Evolutionary conservation across 1,140 invertebrate species (phyloP).

Genomic region (Papilio polyxenes): DNA sequence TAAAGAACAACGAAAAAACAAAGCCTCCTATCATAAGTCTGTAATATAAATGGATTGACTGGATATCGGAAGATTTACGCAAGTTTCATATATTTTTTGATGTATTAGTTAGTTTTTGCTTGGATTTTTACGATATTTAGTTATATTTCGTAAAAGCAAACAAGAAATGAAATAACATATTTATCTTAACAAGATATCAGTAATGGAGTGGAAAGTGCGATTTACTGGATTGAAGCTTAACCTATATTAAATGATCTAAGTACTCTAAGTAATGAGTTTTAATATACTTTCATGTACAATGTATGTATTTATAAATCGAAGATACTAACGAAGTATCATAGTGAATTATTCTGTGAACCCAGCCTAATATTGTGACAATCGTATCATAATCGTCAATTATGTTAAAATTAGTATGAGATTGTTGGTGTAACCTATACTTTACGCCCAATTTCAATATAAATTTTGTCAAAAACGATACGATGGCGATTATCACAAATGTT

Average conservation of each 20-base stretch:
- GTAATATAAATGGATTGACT: not conserved
- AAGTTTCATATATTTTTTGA: not conserved
- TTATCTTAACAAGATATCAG: conserved; percentile 16
- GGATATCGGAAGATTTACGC: not conserved
- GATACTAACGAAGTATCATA: not conserved
- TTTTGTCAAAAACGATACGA: too few relatives aligned
- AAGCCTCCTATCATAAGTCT: not conserved
- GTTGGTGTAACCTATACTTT: too few relatives aligned
- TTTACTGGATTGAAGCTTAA: not conserved
- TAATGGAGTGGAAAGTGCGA: conserved; percentile 20
- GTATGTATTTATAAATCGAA: not conserved
- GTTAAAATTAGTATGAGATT: too few relatives aligned
- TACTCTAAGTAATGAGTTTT: not conserved
- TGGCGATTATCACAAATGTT: too few relatives aligned
- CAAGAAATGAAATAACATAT: conserved; percentile 1
- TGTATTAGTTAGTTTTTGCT: too few relatives aligned
- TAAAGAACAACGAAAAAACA: not conserved
- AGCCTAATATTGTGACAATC: too few relatives aligned
- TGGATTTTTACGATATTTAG: not conserved
- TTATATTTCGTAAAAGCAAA: not conserved
- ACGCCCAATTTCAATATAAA: too few relatives aligned
- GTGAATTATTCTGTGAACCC: too few relatives aligned
- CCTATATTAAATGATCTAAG: not conserved
- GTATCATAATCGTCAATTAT: too few relatives aligned
- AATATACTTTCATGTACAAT: not conserved